These are phyloP conservation scores for Paradoxurus hermaphroditus DNA, from an alignment of 2,113 vertebrate species.

Conservation along the genomic window DNA sequence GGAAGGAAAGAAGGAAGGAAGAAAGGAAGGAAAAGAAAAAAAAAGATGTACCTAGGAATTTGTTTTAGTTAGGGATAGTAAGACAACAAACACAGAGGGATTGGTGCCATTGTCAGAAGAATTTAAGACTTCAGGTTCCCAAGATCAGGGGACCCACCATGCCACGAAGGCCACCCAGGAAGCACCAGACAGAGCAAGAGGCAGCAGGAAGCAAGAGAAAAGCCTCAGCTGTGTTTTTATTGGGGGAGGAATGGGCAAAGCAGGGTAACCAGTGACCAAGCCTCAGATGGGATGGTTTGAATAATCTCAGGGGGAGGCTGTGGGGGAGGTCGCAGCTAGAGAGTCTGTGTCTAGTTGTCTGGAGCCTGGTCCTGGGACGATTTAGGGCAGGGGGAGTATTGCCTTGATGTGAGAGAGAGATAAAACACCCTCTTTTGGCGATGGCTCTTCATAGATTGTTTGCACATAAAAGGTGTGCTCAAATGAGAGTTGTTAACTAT, in stretches of 20 bases:
- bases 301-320: background rate
- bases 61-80: background rate
- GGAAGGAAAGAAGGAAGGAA: too few species aligned
- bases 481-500: background rate
- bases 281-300: background rate
- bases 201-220: background rate
- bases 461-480: background rate
- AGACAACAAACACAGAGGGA: accelerated
- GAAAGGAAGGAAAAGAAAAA: background rate
- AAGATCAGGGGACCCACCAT: too few species aligned
- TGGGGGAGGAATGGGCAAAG: background rate
- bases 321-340: too few species aligned
- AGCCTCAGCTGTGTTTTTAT: background rate
- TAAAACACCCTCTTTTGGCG: background rate
- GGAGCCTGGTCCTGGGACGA: accelerated
- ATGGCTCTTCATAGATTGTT: background rate
- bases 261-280: accelerated
- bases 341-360: accelerated
- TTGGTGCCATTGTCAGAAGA: background rate
- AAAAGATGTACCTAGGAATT: background rate
- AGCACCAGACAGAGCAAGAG: background rate
- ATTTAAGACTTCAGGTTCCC: background rate
- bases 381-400: background rate
- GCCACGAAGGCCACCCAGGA: accelerated
- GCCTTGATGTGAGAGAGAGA: background rate